Base-by-base conservation (phyloP, 2,797 vertebrate species). In the Avahi laniger region DNA sequence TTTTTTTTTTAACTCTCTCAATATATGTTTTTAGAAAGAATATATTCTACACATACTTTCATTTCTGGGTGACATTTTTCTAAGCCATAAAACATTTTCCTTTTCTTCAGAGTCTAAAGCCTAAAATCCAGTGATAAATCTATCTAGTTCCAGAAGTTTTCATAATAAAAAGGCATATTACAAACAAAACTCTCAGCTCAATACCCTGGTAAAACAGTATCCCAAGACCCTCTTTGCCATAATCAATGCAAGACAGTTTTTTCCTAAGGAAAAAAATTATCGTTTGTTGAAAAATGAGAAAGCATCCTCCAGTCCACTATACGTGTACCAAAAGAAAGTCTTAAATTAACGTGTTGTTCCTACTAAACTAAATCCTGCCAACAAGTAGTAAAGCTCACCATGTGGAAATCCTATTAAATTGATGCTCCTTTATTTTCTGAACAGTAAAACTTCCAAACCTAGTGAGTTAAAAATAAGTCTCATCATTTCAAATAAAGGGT, bases 391-490 rank as follows among this genome's bases (percentile, higher is more conserved):
- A 85, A 18, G 18, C 10, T 20, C 4, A 46, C 35, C 20, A 75
- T n/a, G n/a, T 17, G 75, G 33, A 93, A 91, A 72, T 70, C 48
- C 61, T 83, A 78, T 3, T 65, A 28, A 82, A 63, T 43, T 65
- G 43, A 86, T 18, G 22, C 14, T 76, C 22, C 89, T 17, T 89
- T 50, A 73, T 54, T 20, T 24, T 84, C n/a, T 79, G 2, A 50
- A 85, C 15, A 59, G 65, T n/a, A 57, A 22, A 85, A 73, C 35
- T 50, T 84, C 35, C 48, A 83, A 92, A 70, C 3, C 35, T 59
- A 69, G 2, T 93, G 38, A 79, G 33, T 76, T 94, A 89, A 90
- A 96, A 73, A n/a, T 67, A 76, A 88, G n/a, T 88, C 26, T 50
- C 63, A 54, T 43, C 30, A 24, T 86, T 86, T 52, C 52, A 52